Evolutionary conservation across 2,797 vertebrate genomes (phyloP), one percentile per base, ranked within the genome.

Genomic region (Cirrhinus mrigala): DNA sequence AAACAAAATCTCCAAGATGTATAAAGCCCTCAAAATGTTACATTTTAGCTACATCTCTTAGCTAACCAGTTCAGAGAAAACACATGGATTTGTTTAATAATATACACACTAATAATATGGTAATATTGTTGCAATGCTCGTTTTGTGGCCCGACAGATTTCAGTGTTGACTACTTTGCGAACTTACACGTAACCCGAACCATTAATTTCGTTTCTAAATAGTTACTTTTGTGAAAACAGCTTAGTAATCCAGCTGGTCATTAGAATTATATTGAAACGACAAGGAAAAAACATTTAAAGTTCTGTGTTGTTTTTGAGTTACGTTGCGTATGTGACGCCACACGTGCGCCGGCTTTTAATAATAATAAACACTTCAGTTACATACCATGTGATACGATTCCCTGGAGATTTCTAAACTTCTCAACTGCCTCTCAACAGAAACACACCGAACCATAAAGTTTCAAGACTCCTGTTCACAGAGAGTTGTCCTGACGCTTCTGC

Each of bases 321-420:
- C 14, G 10, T 14, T 27, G 77, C n/a, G 56, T 73, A 5, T 64
- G 6, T 0, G 33, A n/a, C n/a, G 10, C 18, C 50, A 22, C 75
- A 79, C 60, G 81, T 75, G 81, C 76, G 22, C 58, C 15, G 33
- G 56, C 14, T 27, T 50, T 62, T 56, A 44, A 75, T 18, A 84
- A 94, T 92, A 82, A 94, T 92, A 91, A 92, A 90, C 89, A 58
- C 46, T 88, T 56, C 27, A 24, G 69, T 80, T 64, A 56, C 76
- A 79, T 84, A 87, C 50, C 77, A 73, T 75, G 27, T 52, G 58
- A 46, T 80, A 58, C 48, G 50, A 74, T 29, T 75, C 69, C 77
- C 78, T 50, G 83, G 52, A 84, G 84, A 74, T 76, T 75, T 24
- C 50, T 52, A 20, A 56, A n/a, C 56, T 73, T 73, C 24, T n/a